phyloP scores from a whole-genome alignment of 2,113 vertebrate species.

The Oophaga pumilio region DNA sequence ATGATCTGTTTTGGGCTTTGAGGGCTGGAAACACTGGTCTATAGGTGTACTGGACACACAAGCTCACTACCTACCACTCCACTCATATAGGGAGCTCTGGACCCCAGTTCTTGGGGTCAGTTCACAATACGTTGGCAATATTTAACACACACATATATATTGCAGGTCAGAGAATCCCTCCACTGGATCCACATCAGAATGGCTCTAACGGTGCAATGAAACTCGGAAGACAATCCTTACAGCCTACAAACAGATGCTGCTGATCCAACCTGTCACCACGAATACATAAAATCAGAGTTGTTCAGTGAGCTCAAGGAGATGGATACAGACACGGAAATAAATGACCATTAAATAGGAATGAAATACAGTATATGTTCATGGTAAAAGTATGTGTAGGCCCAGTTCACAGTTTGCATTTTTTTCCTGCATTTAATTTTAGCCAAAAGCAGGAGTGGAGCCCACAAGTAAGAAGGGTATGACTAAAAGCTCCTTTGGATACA shows the following conservation, averaged over 20 bases:
- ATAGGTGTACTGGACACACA: too few relatives aligned
- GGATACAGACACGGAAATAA: not conserved
- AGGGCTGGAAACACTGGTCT: too few relatives aligned
- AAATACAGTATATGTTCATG: not conserved
- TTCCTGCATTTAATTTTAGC: not conserved
- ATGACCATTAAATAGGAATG: not conserved
- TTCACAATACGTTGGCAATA: not conserved
- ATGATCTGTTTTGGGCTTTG: too few relatives aligned
- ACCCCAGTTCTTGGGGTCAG: too few relatives aligned
- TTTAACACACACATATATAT: constrained; percentile 42
- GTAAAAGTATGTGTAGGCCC: not conserved
- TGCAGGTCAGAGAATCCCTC: constrained; percentile 92
- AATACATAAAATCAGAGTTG: not conserved
- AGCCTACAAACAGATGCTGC: constrained; percentile 82
- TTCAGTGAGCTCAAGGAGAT: not conserved
- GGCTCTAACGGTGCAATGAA: constrained; percentile 86
- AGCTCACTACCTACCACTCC: too few relatives aligned
- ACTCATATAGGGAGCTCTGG: too few relatives aligned
- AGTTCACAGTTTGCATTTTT: not conserved
- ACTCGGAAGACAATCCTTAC: constrained; percentile 75
- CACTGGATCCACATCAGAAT: constrained; percentile 85
- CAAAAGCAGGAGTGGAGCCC: not conserved
- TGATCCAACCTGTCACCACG: constrained; percentile 68
- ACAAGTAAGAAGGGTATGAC: not conserved
- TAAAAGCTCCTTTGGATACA: not conserved